Evolutionary conservation across 2,113 vertebrate species (phyloP), one percentile per base, ranked within the genome.

Genomic region (Tenrec ecaudatus): DNA sequence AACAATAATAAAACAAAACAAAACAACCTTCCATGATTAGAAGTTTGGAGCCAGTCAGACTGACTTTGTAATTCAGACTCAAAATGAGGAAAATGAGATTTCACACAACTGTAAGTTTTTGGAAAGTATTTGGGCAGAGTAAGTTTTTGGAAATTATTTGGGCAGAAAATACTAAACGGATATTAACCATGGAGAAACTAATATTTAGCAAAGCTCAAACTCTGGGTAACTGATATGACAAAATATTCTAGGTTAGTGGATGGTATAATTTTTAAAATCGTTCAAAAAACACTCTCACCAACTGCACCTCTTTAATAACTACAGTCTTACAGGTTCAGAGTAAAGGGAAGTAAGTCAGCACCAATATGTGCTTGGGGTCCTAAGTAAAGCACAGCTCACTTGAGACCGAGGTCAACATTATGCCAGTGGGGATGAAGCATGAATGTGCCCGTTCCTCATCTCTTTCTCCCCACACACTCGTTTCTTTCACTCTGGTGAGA

Each of bases 11-110:
- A 68, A 68, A 68, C 25, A 68, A 64, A 64, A 64, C 22, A 64
- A 64, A 53, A 53, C 31, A 81, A 87, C 57, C 16, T 85, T 75
- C 6, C 64, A n/a, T 66, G 22, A 71, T 91, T 77, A 86, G 23
- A 95, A 88, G 22, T 85, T 75, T 82, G 82, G 31, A 82, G 29
- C 62, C 62, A 95, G 20, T 33, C 69, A 81, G 58, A 76, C 47
- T 66, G 64, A 92, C n/a, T 64, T 23, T 79, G 82, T 84, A 87
- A 75, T 53, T 38, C 75, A 82, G 75, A 4, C 33, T 91, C 33
- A 85, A 82, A 85, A 69, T 84, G 38, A 80, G 92, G 88, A 89
- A 86, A 93, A 86, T 75, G 57, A 60, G 25, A 96, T 94, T 91
- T 85, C 47, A 75, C 78, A 82, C 64, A 85, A 64, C 8, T 66